Percentiles rank a stretch among this genome's conserved stretches.
Conservation (phyloP, 2,113 vertebrate species). For the Chamaea fasciata region DNA sequence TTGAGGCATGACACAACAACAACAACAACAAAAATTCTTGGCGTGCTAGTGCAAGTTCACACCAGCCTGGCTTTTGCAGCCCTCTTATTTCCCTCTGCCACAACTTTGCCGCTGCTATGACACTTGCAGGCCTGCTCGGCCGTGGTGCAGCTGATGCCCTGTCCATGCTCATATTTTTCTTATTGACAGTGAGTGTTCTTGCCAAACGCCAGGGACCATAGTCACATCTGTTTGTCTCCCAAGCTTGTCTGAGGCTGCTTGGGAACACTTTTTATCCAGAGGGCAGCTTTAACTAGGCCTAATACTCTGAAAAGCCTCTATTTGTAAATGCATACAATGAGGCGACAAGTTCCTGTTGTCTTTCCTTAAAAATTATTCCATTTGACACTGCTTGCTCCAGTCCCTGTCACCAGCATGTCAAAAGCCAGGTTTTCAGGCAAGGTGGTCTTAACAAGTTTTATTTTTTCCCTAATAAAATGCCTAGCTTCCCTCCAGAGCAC, state of each 20-base stretch:
- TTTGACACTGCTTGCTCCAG: constrained; percentile 74
- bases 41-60: constrained; percentile 37
- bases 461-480: constrained; percentile 56
- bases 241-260: constrained; percentile 72
- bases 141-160: constrained; percentile 85
- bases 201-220: constrained; percentile 86
- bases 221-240: constrained; percentile 85
- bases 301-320: constrained; percentile 69
- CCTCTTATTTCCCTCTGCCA: constrained; percentile 41
- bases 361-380: constrained; percentile 71
- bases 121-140: constrained; percentile 71
- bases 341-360: constrained; percentile 76
- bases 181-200: constrained; percentile 84
- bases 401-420: constrained; percentile 74
- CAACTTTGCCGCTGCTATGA: constrained; percentile 61
- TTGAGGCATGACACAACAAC: constrained; percentile 15
- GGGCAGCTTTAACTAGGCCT: constrained; percentile 77
- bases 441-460: constrained; percentile 64
- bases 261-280: constrained; percentile 74
- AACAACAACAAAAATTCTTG: constrained; percentile 1
- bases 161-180: constrained; percentile 81
- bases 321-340: constrained; percentile 66
- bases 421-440: constrained; percentile 76
- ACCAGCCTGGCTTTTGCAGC: constrained; percentile 59
- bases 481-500: constrained; percentile 46